Percentiles rank a stretch among this genome's conserved stretches.
These are phyloP conservation scores for Deilephila elpenor DNA, from an alignment of 2,888 invertebrate genomes.

Conservation along the genomic window DNA sequence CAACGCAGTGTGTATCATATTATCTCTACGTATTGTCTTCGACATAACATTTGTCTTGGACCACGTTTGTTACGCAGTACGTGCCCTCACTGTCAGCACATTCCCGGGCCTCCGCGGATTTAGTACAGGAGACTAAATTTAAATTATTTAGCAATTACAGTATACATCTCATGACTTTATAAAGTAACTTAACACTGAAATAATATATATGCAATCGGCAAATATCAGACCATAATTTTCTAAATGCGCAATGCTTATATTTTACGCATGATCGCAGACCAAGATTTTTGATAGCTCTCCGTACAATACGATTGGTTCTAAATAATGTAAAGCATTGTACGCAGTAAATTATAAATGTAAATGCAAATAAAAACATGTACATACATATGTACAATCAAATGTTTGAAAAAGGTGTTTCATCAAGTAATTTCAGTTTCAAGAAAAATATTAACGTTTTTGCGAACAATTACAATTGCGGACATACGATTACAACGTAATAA, in stretches of 20 bases:
- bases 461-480: neutral
- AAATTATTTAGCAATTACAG: neutral
- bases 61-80: neutral
- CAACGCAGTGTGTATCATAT: neutral
- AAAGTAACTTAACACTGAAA: neutral
- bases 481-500: too few relatives aligned
- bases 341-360: neutral
- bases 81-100: neutral
- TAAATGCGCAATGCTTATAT: neutral
- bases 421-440: neutral
- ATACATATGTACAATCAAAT: too few relatives aligned
- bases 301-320: neutral
- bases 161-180: neutral
- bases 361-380: neutral
- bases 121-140: neutral
- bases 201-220: neutral
- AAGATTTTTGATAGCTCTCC: neutral
- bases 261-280: neutral
- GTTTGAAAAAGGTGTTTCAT: neutral
- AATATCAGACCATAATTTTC: too few relatives aligned
- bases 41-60: neutral
- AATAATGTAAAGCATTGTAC: neutral
- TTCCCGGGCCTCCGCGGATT: neutral
- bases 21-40: neutral
- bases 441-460: constrained; percentile 24